These are phyloP conservation scores for Pelvicachromis taeniatus DNA, from an alignment of 2,113 vertebrate genomes.

Conservation along the genomic window DNA sequence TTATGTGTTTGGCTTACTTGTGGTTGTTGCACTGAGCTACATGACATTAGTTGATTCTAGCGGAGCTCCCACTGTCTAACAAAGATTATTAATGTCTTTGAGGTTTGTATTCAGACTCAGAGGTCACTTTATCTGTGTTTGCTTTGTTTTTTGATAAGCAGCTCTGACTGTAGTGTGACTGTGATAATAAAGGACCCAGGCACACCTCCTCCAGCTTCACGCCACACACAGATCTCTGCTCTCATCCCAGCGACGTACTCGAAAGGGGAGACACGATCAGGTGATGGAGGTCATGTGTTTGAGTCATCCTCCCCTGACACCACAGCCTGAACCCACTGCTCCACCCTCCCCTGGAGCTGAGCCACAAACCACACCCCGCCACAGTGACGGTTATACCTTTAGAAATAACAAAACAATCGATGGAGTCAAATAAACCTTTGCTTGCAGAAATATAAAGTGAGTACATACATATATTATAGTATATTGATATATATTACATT, in stretches of 20 bases:
- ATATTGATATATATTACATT: neutral
- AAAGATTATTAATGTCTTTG: neutral
- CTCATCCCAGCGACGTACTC: neutral
- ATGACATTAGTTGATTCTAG: neutral
- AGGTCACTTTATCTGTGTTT: neutral
- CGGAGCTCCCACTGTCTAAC: neutral
- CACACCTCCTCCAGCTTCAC: neutral
- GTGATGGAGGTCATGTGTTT: neutral
- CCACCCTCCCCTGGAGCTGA: neutral
- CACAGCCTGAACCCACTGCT: neutral
- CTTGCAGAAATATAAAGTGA: neutral
- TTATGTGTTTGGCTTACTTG: neutral
- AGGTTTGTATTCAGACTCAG: neutral
- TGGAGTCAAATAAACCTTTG: neutral
- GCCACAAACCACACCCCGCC: neutral
- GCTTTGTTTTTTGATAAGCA: neutral
- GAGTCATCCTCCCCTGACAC: neutral
- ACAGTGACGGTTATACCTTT: neutral
- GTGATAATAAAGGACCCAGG: neutral
- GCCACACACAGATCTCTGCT: neutral
- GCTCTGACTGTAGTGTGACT: neutral
- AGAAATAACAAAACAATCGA: neutral
- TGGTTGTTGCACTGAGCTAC: neutral
- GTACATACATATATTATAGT: rapidly evolving
- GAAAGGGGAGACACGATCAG: neutral